Percentiles rank a stretch among this genome's conserved stretches.
phyloP scores from a whole-genome alignment of 2,113 vertebrate species.

The Vidua chalybeata region DNA sequence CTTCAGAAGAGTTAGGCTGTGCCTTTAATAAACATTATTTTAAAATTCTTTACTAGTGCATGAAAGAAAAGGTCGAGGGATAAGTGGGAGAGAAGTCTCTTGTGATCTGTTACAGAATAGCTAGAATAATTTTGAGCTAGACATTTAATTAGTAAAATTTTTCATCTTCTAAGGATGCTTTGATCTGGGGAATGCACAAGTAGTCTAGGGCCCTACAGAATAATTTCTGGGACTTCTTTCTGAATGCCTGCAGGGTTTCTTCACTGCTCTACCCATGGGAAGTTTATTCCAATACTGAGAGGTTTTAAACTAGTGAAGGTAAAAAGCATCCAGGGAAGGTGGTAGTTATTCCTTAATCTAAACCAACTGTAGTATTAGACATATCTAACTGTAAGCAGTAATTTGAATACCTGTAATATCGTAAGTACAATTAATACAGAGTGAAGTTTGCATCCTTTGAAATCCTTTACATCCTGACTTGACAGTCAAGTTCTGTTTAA shows the following conservation, averaged over 20 bases:
- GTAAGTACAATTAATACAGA: neutral
- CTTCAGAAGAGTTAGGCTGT: neutral
- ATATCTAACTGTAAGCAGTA: neutral
- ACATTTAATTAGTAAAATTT: neutral
- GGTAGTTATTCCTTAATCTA: neutral
- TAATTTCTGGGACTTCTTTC: neutral
- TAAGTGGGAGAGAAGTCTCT: neutral
- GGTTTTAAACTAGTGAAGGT: neutral
- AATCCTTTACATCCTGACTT: neutral
- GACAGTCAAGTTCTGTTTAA: neutral
- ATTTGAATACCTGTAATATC: neutral
- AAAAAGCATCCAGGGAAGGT: neutral
- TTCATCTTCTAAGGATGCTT: slow-evolving; percentile 8
- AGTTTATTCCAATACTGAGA: neutral
- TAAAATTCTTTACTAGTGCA: neutral
- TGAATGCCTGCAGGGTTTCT: neutral
- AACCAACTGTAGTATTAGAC: neutral
- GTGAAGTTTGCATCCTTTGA: neutral
- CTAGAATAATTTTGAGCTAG: neutral
- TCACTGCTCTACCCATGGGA: neutral
- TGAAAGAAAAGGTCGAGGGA: neutral
- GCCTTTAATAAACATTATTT: neutral
- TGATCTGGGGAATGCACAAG: neutral
- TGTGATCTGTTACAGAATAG: neutral
- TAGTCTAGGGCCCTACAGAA: neutral